These are phyloP conservation scores for Bubo blakistoni DNA, from an alignment of 2,113 vertebrate genomes.

Conservation along the genomic window DNA sequence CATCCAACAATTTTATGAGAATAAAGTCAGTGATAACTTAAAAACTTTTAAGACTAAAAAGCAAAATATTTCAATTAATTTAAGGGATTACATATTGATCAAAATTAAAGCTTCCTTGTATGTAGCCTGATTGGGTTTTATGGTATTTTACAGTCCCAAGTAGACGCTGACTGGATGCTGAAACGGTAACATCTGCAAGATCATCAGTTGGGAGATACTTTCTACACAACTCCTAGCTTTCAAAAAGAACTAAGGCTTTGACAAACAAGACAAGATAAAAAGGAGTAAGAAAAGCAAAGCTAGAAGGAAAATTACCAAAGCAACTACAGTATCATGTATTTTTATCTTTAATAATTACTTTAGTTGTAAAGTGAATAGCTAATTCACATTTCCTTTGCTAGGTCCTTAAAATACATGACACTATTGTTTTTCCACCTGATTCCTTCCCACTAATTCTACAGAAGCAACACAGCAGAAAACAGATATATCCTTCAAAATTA, in stretches of 20 bases:
- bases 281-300: neutral
- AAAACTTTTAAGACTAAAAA: neutral
- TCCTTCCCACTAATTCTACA: neutral
- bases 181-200: neutral
- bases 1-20: neutral
- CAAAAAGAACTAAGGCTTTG: neutral
- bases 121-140: neutral
- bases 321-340: neutral
- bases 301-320: neutral
- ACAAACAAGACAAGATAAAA: neutral
- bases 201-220: neutral
- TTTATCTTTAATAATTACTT: constrained; percentile 6
- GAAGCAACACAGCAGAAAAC: neutral
- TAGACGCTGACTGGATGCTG: neutral
- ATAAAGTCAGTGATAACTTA: neutral
- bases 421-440: neutral
- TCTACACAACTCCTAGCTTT: neutral
- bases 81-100: neutral
- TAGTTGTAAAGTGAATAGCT: neutral
- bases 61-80: neutral
- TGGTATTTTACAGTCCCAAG: neutral
- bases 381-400: neutral
- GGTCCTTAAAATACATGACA: neutral
- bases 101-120: neutral
- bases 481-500: neutral